phyloP scores from a whole-genome alignment of 2,888 invertebrate species.

The Leptinotarsa haldemani region DNA sequence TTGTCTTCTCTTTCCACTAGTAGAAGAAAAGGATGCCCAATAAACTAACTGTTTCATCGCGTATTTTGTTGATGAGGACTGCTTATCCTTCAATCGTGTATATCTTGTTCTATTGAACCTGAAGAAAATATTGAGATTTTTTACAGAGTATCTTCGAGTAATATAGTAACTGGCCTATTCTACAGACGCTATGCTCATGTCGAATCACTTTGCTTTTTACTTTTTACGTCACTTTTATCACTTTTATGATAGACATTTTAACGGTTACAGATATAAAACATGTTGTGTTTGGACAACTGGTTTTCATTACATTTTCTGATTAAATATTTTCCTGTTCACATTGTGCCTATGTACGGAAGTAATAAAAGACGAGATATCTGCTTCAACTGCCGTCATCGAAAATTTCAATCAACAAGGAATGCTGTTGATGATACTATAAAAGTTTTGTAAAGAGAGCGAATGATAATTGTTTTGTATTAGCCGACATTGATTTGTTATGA shows the following conservation, averaged over 20 bases:
- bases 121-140: too few relatives aligned
- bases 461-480: background rate
- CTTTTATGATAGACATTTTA: slow-evolving; percentile 23
- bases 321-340: background rate
- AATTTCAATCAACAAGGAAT: background rate
- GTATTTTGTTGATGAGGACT: too few relatives aligned
- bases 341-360: background rate
- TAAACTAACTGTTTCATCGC: too few relatives aligned
- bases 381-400: background rate
- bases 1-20: too few relatives aligned
- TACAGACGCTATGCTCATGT: slow-evolving; percentile 4
- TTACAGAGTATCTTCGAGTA: background rate
- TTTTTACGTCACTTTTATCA: slow-evolving; percentile 24
- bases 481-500: too few relatives aligned
- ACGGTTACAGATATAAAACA: slow-evolving; percentile 17
- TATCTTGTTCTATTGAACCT: too few relatives aligned
- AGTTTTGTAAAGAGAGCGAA: too few relatives aligned
- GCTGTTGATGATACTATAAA: too few relatives aligned
- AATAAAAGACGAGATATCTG: background rate
- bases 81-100: too few relatives aligned
- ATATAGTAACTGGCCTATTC: background rate
- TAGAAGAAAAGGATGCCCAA: too few relatives aligned
- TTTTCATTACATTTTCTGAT: slow-evolving; percentile 4
- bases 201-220: slow-evolving; percentile 1
- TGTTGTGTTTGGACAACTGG: slow-evolving; percentile 6